Percentiles rank a stretch among this genome's conserved stretches.
phyloP scores from a whole-genome alignment of 2,113 vertebrate genomes.

The Coreoperca whiteheadi region DNA sequence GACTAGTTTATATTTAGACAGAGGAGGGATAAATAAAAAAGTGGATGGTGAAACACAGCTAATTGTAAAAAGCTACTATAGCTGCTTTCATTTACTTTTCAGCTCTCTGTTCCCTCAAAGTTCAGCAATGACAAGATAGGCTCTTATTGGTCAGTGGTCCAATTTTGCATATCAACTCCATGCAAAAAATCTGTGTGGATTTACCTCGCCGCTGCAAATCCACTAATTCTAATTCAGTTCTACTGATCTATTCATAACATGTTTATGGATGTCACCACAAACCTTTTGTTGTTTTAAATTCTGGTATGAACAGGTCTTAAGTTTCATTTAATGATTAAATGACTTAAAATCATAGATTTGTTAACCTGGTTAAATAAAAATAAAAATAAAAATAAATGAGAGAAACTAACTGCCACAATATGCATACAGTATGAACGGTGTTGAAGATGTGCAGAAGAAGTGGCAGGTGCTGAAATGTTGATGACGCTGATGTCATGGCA shows the following conservation, averaged over 20 bases:
- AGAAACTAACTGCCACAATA: neutral
- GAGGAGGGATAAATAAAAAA: neutral
- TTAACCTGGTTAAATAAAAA: constrained; percentile 11
- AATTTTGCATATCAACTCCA: neutral
- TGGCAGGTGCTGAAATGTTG: constrained; percentile 40
- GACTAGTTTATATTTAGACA: neutral
- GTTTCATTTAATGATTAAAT: neutral
- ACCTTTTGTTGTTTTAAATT: neutral
- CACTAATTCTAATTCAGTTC: too few relatives aligned
- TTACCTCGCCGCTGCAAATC: neutral
- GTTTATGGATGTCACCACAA: neutral
- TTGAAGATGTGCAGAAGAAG: constrained; percentile 8
- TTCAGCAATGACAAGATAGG: neutral
- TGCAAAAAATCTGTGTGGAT: neutral
- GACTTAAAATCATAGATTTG: neutral
- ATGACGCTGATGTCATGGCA: constrained; percentile 34
- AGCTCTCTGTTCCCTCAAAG: neutral
- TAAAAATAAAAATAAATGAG: constrained; percentile 14
- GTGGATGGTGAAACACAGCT: neutral
- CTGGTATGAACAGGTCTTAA: neutral
- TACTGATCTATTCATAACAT: too few relatives aligned
- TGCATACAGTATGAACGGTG: constrained; percentile 32
- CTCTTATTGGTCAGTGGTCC: neutral
- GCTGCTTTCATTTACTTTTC: neutral
- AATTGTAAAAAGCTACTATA: neutral